Percentiles rank a stretch among this genome's conserved stretches.
These are phyloP conservation scores for Pionites leucogaster DNA, from an alignment of 2,113 vertebrate species.

Conservation along the genomic window DNA sequence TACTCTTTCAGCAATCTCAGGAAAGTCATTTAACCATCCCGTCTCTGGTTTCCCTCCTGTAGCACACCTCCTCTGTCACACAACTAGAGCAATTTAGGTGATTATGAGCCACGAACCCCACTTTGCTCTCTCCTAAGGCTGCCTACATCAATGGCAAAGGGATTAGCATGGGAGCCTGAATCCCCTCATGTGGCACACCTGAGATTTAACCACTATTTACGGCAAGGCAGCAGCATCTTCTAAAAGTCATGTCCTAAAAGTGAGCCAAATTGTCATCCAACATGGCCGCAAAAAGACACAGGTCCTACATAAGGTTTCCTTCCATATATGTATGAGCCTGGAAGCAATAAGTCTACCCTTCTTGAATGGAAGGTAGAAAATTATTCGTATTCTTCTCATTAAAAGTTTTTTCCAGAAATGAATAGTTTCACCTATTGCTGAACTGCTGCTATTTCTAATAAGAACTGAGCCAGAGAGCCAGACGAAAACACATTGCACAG, in stretches of 20 bases:
- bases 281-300: rapidly evolving
- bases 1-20: neutral
- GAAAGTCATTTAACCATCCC: neutral
- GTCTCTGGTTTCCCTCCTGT: neutral
- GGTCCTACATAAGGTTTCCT: neutral
- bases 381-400: neutral
- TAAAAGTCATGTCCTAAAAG: neutral
- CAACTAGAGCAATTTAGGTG: neutral
- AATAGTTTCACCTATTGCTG: neutral
- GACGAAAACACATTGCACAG: neutral
- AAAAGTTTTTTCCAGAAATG: neutral
- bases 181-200: rapidly evolving
- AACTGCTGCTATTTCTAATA: neutral
- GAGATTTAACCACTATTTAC: neutral
- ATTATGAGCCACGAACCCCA: neutral
- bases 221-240: neutral
- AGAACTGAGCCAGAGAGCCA: neutral
- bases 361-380: neutral
- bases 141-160: neutral
- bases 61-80: neutral
- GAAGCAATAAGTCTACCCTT: neutral
- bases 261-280: neutral
- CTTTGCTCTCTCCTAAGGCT: neutral
- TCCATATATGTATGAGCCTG: rapidly evolving
- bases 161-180: neutral